Evolutionary conservation across 2,888 invertebrate species (phyloP), one percentile per base, ranked within the genome.

Genomic region (Chirona hameri): DNA sequence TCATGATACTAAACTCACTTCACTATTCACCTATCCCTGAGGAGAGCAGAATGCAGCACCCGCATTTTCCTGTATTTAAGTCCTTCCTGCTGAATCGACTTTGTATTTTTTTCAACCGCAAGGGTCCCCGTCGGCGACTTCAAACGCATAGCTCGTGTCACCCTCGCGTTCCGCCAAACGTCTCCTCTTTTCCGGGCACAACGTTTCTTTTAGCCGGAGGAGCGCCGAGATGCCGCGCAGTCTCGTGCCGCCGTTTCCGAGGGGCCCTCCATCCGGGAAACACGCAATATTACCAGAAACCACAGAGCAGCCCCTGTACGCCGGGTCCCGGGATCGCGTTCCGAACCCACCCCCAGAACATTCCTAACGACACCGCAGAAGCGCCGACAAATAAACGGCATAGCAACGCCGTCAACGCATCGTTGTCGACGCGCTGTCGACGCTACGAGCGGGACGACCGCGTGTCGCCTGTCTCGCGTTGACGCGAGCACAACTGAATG

Each of bases 161-260:
- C 29, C 27, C 69, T 29, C n/a, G 29, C 69, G 69, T 69, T 69
- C 69, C 69, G 69, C 69, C 29, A 27, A n/a, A 27, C 65, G 65
- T 9, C 27, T 65, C 69, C n/a, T 69, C 69, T 69, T 69, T 69
- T 29, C n/a, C n/a, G 27, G 14, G 69, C 69, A 69, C 69, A 69
- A 69, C 14, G 69, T 69, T 69, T 69, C 69, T 69, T 69, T 69
- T 69, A 69, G 69, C 27, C 27, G 69, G 69, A 10, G 69, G 14
- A 15, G 12, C 27, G 27, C 27, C 27, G 27, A 15, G 29, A 69
- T 69, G 69, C 69, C 69, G 12, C 69, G 69, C 69, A 10, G 69
- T 69, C 69, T 69, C 69, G 69, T 69, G 69, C 69, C 24, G 14
- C n/a, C 27, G 29, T 15, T 14, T 9, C 27, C 5, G 69, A 10